These are phyloP conservation scores for Sogatella furcifera DNA, from an alignment of 1,140 invertebrate genomes.

Conservation along the genomic window DNA sequence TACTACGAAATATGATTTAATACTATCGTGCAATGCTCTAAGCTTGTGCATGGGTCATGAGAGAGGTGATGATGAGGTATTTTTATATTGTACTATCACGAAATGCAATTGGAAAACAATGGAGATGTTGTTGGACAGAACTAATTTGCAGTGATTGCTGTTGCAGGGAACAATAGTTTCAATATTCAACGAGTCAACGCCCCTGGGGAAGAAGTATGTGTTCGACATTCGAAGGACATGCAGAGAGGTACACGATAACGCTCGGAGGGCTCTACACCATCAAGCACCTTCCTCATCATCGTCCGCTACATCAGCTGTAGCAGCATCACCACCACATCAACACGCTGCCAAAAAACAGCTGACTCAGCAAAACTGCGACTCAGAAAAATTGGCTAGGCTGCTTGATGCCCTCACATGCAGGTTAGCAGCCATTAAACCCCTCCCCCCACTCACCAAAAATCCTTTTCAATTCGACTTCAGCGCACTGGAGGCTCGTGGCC, in stretches of 20 bases:
- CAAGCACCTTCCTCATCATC: constrained; percentile 18
- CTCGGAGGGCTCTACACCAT: constrained; percentile 53
- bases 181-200: constrained; percentile 81
- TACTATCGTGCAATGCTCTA: too few species aligned
- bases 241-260: constrained; percentile 78
- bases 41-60: too few species aligned
- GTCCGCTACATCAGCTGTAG: constrained; percentile 26
- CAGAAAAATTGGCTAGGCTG: constrained; percentile 42
- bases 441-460: too few species aligned
- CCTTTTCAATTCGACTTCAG: too few species aligned
- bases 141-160: background rate
- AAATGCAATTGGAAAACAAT: background rate
- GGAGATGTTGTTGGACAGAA: background rate
- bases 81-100: background rate
- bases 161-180: constrained; percentile 74
- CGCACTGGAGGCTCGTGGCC: too few species aligned
- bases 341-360: background rate
- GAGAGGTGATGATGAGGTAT: too few species aligned
- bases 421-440: too few species aligned
- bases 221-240: constrained; percentile 81
- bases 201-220: constrained; percentile 74
- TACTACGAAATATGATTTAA: too few species aligned
- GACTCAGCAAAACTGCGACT: constrained; percentile 26
- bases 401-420: constrained; percentile 65
- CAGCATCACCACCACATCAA: background rate